Conservation (phyloP, 30 jellyfish, hydroid and myxozoan species). For the Nemopilema nomurai region DNA sequence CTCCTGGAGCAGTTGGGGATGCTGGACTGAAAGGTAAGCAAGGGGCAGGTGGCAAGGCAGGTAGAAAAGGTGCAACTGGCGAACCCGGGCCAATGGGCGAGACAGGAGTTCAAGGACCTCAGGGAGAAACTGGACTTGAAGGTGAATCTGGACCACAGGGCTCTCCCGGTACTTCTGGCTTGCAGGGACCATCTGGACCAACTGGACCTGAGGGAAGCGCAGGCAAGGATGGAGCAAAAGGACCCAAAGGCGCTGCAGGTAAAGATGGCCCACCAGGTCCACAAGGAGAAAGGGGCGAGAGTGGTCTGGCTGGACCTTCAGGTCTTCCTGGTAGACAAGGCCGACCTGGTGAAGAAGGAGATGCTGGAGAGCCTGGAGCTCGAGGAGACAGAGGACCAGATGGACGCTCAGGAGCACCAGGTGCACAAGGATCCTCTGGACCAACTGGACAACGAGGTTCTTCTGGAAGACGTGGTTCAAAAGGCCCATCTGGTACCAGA, state of each 20-base stretch:
- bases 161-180: constrained; percentile 78
- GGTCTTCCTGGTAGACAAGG: constrained; percentile 81
- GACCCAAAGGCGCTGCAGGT: constrained; percentile 87
- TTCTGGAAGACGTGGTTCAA: constrained; percentile 68
- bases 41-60: constrained; percentile 73
- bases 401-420: constrained; percentile 74
- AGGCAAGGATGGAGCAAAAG: constrained; percentile 92
- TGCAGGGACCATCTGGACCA: constrained; percentile 90
- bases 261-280: constrained; percentile 88
- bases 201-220: constrained; percentile 89
- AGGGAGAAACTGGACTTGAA: constrained; percentile 87
- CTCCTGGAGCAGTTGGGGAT: constrained; percentile 85
- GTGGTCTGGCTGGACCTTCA: constrained; percentile 57
- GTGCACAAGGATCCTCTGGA: constrained; percentile 83
- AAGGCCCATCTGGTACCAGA: constrained; percentile 68
- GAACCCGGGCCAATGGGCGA: constrained; percentile 82
- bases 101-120: constrained; percentile 80
- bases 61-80: constrained; percentile 72
- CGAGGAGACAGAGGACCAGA: constrained; percentile 71
- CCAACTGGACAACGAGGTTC: constrained; percentile 78
- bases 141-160: constrained; percentile 95
- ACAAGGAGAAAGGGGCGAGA: constrained; percentile 59
- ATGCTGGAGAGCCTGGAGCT: constrained; percentile 82
- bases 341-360: constrained; percentile 90
- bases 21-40: constrained; percentile 65